Conservation (phyloP, 2,888 invertebrate genomes). For the Molorchus minor region DNA sequence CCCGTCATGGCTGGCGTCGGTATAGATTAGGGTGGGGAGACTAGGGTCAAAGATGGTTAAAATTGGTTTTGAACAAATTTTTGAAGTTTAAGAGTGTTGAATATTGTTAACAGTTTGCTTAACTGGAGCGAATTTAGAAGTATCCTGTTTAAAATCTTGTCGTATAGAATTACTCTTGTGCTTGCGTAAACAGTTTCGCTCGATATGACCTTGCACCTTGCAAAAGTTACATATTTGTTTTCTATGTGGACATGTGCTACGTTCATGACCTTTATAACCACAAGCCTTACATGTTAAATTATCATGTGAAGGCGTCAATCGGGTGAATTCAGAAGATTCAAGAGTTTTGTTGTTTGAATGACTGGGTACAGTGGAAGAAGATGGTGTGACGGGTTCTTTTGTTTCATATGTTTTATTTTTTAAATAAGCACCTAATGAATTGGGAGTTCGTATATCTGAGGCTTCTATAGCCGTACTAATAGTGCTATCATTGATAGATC, state of each 20-base stretch:
- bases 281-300: not conserved
- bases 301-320: not conserved
- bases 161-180: not conserved
- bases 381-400: not conserved
- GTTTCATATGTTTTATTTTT: not conserved
- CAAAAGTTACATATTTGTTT: conserved; percentile 9
- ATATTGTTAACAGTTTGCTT: conserved; percentile 4
- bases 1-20: conserved; percentile 19
- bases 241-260: not conserved
- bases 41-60: conserved; percentile 32
- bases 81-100: conserved; percentile 22
- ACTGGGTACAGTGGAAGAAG: not conserved
- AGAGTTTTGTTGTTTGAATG: not conserved
- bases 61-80: conserved; percentile 31
- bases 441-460: not conserved
- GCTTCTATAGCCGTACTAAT: conserved; percentile 1
- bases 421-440: not conserved
- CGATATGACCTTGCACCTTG: conserved; percentile 8
- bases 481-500: conserved; percentile 1
- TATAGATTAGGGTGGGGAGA: conserved; percentile 29
- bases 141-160: not conserved
- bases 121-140: not conserved
- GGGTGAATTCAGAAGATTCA: not conserved
- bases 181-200: not conserved
- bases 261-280: not conserved